Evolutionary conservation across 2,797 vertebrate species (phyloP).

Genomic region (Paedocypris micromegethes): DNA sequence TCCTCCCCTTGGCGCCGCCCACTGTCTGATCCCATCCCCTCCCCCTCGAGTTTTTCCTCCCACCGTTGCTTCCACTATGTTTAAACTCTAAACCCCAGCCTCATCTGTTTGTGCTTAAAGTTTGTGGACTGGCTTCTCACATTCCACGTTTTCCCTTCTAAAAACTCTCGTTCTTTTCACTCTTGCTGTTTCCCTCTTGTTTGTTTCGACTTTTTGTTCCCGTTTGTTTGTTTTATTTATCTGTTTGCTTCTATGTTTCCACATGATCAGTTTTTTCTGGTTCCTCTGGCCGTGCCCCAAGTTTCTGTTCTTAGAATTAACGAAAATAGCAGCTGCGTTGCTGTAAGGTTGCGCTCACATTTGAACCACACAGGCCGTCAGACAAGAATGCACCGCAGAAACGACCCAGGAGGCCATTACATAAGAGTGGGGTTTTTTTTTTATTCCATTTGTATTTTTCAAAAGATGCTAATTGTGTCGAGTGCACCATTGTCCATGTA

Average conservation of each 20-base stretch:
- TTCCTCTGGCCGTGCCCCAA: conserved; percentile 19
- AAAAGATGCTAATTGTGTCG: no score
- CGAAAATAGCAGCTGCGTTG: conserved; percentile 43
- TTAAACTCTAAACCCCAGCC: conserved; percentile 42
- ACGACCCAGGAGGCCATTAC: neutral
- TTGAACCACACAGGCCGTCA: conserved; percentile 1
- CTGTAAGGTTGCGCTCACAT: conserved; percentile 9
- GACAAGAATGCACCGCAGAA: conserved; percentile 1
- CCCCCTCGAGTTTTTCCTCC: conserved; percentile 20
- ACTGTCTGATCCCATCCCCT: conserved; percentile 2
- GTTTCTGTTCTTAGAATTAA: conserved; percentile 34
- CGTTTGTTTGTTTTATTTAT: neutral
- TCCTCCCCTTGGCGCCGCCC: conserved; percentile 13
- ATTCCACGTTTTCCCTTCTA: conserved; percentile 1
- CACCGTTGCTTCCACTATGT: conserved; percentile 53
- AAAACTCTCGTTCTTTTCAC: neutral
- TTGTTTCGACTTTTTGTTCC: neutral
- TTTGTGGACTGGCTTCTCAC: conserved; percentile 31
- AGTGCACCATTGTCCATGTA: no score
- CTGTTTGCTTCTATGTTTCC: no score
- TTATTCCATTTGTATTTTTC: no score
- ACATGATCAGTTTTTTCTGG: no score
- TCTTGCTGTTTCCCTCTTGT: neutral
- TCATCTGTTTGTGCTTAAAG: conserved; percentile 71
- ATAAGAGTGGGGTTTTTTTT: neutral